A percentile compares a stretch with the other conserved stretches of the same genome.
Evolutionary conservation across 2,113 vertebrate genomes (phyloP).

Genomic region (Burhinus oedicnemus): DNA sequence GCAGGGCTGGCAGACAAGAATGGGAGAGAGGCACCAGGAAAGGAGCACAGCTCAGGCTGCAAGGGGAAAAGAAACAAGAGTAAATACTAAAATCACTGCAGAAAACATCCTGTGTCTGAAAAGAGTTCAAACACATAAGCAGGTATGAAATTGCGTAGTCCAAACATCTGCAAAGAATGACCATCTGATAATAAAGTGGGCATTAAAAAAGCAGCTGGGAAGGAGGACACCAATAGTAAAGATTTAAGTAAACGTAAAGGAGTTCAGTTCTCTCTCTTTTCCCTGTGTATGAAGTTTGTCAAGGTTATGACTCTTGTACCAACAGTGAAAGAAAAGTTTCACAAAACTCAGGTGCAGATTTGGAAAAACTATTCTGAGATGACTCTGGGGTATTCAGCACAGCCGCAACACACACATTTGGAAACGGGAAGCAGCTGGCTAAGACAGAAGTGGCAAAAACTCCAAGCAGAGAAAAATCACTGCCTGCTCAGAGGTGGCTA

Average conservation of each 20-base stretch:
- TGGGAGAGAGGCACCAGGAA: slow-evolving; percentile 4
- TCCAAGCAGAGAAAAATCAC: neutral
- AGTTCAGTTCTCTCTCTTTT: neutral
- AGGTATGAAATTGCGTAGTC: neutral
- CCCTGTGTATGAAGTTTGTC: neutral
- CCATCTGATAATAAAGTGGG: neutral
- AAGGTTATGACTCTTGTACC: neutral
- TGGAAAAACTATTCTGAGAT: neutral
- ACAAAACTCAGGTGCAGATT: neutral
- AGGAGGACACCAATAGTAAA: neutral
- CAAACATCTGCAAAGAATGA: neutral
- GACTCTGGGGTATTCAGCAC: neutral
- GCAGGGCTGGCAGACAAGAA: slow-evolving; percentile 35
- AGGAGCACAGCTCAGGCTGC: slow-evolving; percentile 1
- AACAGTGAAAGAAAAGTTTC: neutral
- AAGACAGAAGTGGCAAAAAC: neutral
- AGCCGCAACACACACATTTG: neutral
- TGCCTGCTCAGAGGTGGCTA: neutral
- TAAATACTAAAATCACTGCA: neutral
- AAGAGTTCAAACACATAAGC: neutral
- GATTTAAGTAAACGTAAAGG: neutral
- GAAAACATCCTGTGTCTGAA: neutral
- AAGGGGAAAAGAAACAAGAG: neutral
- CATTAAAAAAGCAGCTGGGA: neutral
- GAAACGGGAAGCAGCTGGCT: neutral